These are phyloP conservation scores for Parazoanthus swiftii DNA, from an alignment of 92 coral and sea anemone species.

Conservation along the genomic window DNA sequence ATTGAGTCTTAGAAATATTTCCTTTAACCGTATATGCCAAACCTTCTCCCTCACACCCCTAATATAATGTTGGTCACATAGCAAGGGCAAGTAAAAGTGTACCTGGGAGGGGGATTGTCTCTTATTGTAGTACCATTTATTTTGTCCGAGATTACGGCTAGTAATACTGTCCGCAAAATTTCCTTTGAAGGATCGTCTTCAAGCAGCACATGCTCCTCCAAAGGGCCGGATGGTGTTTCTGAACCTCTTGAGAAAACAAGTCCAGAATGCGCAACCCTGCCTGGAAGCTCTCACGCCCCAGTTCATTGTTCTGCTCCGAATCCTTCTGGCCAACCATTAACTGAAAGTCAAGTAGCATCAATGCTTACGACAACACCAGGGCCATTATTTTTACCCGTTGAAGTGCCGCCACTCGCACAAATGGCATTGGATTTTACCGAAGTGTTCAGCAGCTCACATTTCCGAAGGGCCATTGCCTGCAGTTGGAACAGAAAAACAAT, in stretches of 20 bases:
- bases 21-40: too few species aligned
- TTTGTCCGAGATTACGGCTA: not conserved
- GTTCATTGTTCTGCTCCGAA: not conserved
- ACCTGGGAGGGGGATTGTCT: too few species aligned
- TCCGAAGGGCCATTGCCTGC: not conserved
- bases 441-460: not conserved
- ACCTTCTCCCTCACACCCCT: too few species aligned
- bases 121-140: not conserved
- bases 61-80: too few species aligned
- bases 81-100: too few species aligned
- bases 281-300: not conserved
- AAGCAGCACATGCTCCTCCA: not conserved
- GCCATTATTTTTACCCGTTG: not conserved
- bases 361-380: slow-evolving; percentile 43
- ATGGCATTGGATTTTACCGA: not conserved
- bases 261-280: not conserved
- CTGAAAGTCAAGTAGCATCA: slow-evolving; percentile 25
- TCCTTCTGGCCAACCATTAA: slow-evolving; percentile 30
- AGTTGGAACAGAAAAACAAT: not conserved
- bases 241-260: not conserved
- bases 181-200: not conserved
- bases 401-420: not conserved
- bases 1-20: too few species aligned
- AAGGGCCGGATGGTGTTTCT: not conserved
- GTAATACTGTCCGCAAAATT: not conserved